These are phyloP conservation scores for Siniperca undulata DNA, from an alignment of 2,797 vertebrate genomes.

Conservation along the genomic window DNA sequence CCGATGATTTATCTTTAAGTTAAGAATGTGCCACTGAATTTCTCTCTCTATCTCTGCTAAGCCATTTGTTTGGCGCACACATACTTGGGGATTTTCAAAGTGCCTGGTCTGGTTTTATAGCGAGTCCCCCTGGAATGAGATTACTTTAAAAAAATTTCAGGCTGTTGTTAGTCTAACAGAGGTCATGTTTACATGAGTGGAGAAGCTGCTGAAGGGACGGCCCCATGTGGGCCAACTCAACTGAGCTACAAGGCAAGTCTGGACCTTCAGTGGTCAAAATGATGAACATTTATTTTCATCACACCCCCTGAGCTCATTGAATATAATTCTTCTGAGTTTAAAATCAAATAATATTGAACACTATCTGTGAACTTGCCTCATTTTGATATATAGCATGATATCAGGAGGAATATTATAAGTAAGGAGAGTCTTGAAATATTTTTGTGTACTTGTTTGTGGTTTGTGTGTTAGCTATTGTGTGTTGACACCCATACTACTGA, in stretches of 20 bases:
- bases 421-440: neutral
- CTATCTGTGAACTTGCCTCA: neutral
- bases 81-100: conserved; percentile 67
- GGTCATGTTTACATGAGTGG: conserved; percentile 80
- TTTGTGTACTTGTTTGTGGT: neutral
- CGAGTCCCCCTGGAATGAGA: conserved; percentile 61
- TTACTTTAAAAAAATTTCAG: conserved; percentile 66
- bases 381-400: neutral
- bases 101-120: conserved; percentile 72
- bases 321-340: neutral
- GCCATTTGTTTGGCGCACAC: conserved; percentile 65
- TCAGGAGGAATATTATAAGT: neutral
- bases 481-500: conserved; percentile 43
- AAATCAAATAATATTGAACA: neutral
- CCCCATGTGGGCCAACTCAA: conserved; percentile 32
- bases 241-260: conserved; percentile 21
- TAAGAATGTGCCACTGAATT: conserved; percentile 70
- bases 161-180: conserved; percentile 76
- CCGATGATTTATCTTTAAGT: conserved; percentile 73
- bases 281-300: conserved; percentile 18
- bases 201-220: conserved; percentile 63
- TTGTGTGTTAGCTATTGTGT: conserved; percentile 28
- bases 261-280: conserved; percentile 34
- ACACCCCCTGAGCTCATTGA: conserved; percentile 14
- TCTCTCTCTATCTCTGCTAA: conserved; percentile 63